phyloP scores from a whole-genome alignment of 2,797 vertebrate genomes.

The Oceanodroma leucorhoa region DNA sequence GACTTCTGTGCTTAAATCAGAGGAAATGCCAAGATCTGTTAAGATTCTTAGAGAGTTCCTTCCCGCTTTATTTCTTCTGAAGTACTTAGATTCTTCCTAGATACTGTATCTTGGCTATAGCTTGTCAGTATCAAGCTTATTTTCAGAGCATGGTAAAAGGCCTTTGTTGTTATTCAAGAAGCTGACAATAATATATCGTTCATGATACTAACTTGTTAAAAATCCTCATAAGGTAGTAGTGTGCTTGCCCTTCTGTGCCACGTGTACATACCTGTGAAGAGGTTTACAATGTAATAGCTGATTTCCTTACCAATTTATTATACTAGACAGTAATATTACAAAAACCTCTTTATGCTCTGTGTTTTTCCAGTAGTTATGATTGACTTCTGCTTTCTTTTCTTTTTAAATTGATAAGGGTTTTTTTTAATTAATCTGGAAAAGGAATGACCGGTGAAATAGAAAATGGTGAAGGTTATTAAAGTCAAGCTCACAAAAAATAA shows the following conservation, averaged over 20 bases:
- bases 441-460: not conserved
- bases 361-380: not conserved
- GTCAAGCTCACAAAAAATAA: not conserved
- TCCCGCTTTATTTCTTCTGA: not conserved
- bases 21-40: not conserved
- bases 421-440: not conserved
- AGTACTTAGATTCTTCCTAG: not conserved
- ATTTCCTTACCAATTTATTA: not conserved
- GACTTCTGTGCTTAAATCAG: not conserved
- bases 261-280: not conserved
- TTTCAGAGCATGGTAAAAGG: not conserved
- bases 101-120: fast-evolving
- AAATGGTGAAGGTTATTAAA: not conserved
- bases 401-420: not conserved
- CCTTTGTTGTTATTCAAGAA: not conserved
- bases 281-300: not conserved
- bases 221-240: not conserved
- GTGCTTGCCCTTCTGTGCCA: not conserved
- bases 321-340: not conserved
- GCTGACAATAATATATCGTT: not conserved
- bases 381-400: not conserved
- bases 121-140: not conserved
- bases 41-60: not conserved
- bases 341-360: not conserved
- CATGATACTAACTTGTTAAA: not conserved